Evolutionary conservation across 2,113 vertebrate species (phyloP).

Genomic region (Corythoichthys intestinalis): DNA sequence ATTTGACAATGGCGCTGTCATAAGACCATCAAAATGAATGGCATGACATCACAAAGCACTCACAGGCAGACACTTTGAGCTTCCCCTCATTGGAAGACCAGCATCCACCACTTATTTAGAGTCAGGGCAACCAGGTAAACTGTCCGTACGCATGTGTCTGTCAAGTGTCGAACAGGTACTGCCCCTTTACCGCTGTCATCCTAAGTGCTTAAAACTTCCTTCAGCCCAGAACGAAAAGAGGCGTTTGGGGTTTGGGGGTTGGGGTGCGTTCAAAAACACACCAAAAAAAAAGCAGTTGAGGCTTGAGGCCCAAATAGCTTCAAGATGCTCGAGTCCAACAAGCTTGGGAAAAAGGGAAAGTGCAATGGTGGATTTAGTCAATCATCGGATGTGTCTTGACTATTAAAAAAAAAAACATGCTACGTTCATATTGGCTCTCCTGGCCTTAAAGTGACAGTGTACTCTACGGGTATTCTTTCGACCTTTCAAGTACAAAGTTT

Average conservation of each 20-base stretch:
- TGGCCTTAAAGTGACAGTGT: not conserved
- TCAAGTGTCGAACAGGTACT: constrained; percentile 4
- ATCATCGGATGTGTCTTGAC: not conserved
- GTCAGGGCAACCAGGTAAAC: too few relatives aligned
- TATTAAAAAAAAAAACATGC: too few relatives aligned
- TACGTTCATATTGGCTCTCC: too few relatives aligned
- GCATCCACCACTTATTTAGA: too few relatives aligned
- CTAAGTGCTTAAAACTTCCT: constrained; percentile 57
- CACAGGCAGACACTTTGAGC: too few relatives aligned
- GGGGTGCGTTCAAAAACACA: not conserved
- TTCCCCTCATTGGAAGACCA: too few relatives aligned
- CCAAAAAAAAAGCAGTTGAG: constrained; percentile 7
- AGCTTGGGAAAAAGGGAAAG: constrained; percentile 28
- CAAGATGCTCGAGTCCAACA: constrained; percentile 66
- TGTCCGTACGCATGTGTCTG: constrained; percentile 14
- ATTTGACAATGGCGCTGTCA: too few relatives aligned
- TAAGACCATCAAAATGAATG: too few relatives aligned
- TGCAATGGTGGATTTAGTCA: not conserved
- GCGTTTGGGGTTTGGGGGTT: constrained; percentile 12
- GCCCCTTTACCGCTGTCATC: constrained; percentile 51
- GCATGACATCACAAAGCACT: too few relatives aligned
- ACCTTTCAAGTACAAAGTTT: constrained; percentile 7
- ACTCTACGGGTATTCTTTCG: not conserved
- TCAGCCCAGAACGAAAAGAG: constrained; percentile 26
- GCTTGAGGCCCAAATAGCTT: constrained; percentile 69